These are phyloP conservation scores for Odontesthes bonariensis DNA, from an alignment of 2,113 vertebrate species.

Conservation along the genomic window DNA sequence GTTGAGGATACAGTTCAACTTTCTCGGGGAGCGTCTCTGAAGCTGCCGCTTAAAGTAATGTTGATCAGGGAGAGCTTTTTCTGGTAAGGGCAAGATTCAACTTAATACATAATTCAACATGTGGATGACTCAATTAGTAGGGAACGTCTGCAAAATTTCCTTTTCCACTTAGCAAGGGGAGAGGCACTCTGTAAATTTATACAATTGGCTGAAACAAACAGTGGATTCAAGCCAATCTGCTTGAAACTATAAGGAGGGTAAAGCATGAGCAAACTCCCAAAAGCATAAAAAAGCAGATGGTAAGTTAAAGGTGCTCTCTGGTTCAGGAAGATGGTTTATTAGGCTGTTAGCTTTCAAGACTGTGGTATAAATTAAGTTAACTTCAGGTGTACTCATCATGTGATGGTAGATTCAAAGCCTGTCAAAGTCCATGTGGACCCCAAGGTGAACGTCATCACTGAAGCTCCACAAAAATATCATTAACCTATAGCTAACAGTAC, in stretches of 20 bases:
- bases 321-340: too few relatives aligned
- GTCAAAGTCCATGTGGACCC: too few relatives aligned
- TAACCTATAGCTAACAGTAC: too few relatives aligned
- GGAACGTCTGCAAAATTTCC: slow-evolving; percentile 51
- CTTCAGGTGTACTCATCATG: too few relatives aligned
- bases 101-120: slow-evolving; percentile 77
- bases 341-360: too few relatives aligned
- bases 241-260: neutral
- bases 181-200: slow-evolving; percentile 30
- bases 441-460: too few relatives aligned
- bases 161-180: slow-evolving; percentile 40
- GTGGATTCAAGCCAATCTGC: slow-evolving; percentile 2
- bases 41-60: slow-evolving; percentile 57
- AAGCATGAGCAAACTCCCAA: neutral
- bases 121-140: slow-evolving; percentile 75
- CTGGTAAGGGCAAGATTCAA: slow-evolving; percentile 60
- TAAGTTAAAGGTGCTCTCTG: too few relatives aligned
- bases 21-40: slow-evolving; percentile 23
- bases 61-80: slow-evolving; percentile 63
- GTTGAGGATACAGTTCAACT: slow-evolving; percentile 46
- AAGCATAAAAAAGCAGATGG: neutral
- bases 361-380: too few relatives aligned
- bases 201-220: slow-evolving; percentile 22
- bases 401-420: too few relatives aligned
- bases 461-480: too few relatives aligned